Percentiles rank a stretch among this genome's conserved stretches.
Evolutionary conservation across 2,888 invertebrate genomes (phyloP).

Genomic region (Onthophagus sagittarius): DNA sequence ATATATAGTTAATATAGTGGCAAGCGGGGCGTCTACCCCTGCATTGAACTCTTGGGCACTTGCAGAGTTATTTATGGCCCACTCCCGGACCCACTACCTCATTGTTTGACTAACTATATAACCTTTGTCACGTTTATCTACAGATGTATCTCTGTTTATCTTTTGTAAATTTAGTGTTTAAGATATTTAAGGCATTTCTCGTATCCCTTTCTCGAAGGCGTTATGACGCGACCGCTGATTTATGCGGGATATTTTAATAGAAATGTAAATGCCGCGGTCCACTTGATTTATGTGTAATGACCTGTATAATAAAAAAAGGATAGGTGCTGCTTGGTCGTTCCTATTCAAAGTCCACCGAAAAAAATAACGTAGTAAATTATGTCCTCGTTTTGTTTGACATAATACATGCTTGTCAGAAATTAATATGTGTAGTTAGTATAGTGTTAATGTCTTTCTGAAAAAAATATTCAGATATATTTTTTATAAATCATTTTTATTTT

Average conservation of each 20-base stretch:
- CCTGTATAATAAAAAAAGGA: conserved; percentile 18
- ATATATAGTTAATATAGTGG: conserved; percentile 35
- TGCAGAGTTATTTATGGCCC: conserved; percentile 47
- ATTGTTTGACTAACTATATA: conserved; percentile 49
- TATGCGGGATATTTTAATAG: conserved; percentile 29
- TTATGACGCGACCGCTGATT: conserved; percentile 26
- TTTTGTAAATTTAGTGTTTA: conserved; percentile 49
- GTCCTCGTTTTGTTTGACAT: conserved; percentile 9
- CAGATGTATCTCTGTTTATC: conserved; percentile 48
- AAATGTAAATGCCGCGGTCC: conserved; percentile 30
- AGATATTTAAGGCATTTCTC: conserved; percentile 37
- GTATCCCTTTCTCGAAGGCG: conserved; percentile 34
- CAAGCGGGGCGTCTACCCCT: conserved; percentile 37
- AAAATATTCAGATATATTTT: neutral
- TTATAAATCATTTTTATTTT: neutral
- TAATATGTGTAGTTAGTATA: conserved; percentile 6
- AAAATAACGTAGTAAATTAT: conserved; percentile 14
- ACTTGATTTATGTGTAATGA: conserved; percentile 25
- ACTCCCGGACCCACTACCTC: conserved; percentile 46
- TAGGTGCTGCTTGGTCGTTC: conserved; percentile 8
- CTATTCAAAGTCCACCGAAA: neutral
- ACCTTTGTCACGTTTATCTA: conserved; percentile 50
- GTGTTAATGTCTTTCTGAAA: conserved; percentile 4
- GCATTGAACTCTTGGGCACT: conserved; percentile 39
- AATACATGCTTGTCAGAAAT: conserved; percentile 8